Base-by-base conservation (phyloP, 2,113 vertebrate genomes). In the Uria lomvia region DNA sequence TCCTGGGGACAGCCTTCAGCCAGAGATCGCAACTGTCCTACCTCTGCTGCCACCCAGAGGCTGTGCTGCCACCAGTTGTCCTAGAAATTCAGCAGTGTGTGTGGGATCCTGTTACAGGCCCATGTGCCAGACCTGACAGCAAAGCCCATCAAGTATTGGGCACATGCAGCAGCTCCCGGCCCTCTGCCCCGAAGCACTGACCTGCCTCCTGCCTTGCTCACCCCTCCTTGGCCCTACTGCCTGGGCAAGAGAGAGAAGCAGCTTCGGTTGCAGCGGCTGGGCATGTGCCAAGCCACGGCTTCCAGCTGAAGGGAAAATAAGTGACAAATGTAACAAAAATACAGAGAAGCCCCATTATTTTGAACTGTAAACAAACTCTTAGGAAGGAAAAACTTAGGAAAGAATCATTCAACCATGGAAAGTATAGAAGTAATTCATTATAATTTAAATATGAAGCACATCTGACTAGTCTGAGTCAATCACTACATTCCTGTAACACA, bases 1-100 rank as follows among this genome's bases (percentile, higher is more conserved):
- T 58, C 14, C 70, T 2, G 23, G 20, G 6, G 13, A 20, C 49
- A 62, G 38, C 11, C 24, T 1, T 9, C 11, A 24, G 72, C 36
- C 34, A 29, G 16, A 7, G 15, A 8, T 15, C 36, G 49, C 67
- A 15, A 3, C 26, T 11, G 16, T 12, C 42, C 13, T 2, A 0
- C 32, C 2, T 11, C 4, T 91, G 73, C 95, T 86, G 92, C 86
- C 86, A 23, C 72, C 88, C 45, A 10, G 60, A 59, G 94, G 85
- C 32, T 17, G 3, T 3, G 9, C 71, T 58, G 73, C 50, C 55
- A 26, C 24, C 12, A 15, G 5, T 1, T 13, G 67, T 6, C 22
- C 45, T 11, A 8, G 20, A 30, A 38, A 24, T 32, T 11, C 42
- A 10, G 15, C 47, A 27, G 0, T 3, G 19, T 1, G 3, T 0